A percentile compares a stretch with the other conserved stretches of the same genome.
Evolutionary conservation across 1,140 invertebrate genomes (phyloP).

Genomic region (Babylonia areolata): DNA sequence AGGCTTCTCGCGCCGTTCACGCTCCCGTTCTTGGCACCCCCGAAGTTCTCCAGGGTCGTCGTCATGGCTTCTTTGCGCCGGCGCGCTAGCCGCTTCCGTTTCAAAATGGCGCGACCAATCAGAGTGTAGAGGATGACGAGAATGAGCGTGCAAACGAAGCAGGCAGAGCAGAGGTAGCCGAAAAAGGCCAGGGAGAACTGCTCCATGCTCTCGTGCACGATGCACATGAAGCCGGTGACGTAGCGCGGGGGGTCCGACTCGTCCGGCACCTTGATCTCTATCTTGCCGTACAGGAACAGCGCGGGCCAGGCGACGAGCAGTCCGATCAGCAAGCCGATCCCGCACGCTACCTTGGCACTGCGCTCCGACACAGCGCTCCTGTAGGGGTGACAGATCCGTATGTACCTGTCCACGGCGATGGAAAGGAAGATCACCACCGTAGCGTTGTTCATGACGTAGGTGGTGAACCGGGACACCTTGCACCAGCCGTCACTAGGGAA

Average conservation of each 20-base stretch:
- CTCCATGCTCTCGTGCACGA: conserved; percentile 46
- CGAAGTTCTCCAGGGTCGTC: background rate
- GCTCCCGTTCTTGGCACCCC: background rate
- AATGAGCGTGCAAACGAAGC: conserved; percentile 45
- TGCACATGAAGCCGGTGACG: conserved; percentile 50
- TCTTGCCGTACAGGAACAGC: conserved; percentile 59
- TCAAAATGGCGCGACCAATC: conserved; percentile 44
- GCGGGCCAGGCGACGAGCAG: conserved; percentile 60
- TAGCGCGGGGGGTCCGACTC: conserved; percentile 19
- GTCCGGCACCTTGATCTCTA: conserved; percentile 31
- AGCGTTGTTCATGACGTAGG: conserved; percentile 61
- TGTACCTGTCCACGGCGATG: conserved; percentile 66
- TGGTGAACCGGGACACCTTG: conserved; percentile 56
- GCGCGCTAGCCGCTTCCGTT: conserved; percentile 31
- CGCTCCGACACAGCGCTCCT: conserved; percentile 47
- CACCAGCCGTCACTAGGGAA: conserved; percentile 60
- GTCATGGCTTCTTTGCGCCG: conserved; percentile 22
- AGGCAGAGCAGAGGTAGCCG: conserved; percentile 50
- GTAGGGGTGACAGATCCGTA: conserved; percentile 64
- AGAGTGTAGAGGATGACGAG: conserved; percentile 46
- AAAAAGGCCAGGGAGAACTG: conserved; percentile 54
- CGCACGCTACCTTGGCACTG: conserved; percentile 56
- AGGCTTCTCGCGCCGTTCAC: background rate
- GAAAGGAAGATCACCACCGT: conserved; percentile 56
- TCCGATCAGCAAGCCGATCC: conserved; percentile 49